phyloP scores from a whole-genome alignment of 1,140 invertebrate species.

The Matsumurasca onukii region DNA sequence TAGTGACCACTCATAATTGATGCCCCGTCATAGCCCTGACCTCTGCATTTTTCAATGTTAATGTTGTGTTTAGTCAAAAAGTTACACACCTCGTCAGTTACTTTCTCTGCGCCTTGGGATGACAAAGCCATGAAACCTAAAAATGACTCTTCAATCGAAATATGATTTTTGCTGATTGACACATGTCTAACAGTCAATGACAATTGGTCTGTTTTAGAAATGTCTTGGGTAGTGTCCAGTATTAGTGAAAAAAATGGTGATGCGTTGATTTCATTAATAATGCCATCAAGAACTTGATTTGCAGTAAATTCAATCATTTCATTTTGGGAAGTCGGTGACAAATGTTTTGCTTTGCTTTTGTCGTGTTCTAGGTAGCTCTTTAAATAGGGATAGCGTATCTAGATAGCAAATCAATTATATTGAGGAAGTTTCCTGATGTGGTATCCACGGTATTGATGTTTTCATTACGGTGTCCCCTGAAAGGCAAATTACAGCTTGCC shows the following conservation, averaged over 20 bases:
- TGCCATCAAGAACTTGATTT: slow-evolving; percentile 23
- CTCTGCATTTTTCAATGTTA: slow-evolving; percentile 40
- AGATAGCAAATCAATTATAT: slow-evolving; percentile 8
- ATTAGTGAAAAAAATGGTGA: slow-evolving; percentile 27
- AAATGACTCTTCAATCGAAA: slow-evolving; percentile 30
- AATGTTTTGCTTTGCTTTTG: slow-evolving; percentile 22
- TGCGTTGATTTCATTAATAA: slow-evolving; percentile 22
- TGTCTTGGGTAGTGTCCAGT: slow-evolving; percentile 32
- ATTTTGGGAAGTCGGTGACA: slow-evolving; percentile 29
- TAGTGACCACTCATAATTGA: slow-evolving; percentile 44
- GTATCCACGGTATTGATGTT: background rate
- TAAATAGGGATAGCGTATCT: background rate
- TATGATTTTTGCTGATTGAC: background rate
- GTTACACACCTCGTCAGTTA: slow-evolving; percentile 21
- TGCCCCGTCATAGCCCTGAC: slow-evolving; percentile 45
- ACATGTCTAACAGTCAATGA: slow-evolving; percentile 26
- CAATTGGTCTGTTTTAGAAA: slow-evolving; percentile 29
- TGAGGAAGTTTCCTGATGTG: background rate
- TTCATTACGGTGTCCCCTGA: background rate
- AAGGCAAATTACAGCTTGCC: background rate
- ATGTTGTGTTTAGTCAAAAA: slow-evolving; percentile 17
- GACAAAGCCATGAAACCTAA: slow-evolving; percentile 23
- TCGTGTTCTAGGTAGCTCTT: background rate
- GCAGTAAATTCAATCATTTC: slow-evolving; percentile 28
- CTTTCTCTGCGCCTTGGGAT: slow-evolving; percentile 10